Percentiles rank a stretch among this genome's conserved stretches.
phyloP scores from a whole-genome alignment of 2,113 vertebrate genomes.

The Clinocottus analis region DNA sequence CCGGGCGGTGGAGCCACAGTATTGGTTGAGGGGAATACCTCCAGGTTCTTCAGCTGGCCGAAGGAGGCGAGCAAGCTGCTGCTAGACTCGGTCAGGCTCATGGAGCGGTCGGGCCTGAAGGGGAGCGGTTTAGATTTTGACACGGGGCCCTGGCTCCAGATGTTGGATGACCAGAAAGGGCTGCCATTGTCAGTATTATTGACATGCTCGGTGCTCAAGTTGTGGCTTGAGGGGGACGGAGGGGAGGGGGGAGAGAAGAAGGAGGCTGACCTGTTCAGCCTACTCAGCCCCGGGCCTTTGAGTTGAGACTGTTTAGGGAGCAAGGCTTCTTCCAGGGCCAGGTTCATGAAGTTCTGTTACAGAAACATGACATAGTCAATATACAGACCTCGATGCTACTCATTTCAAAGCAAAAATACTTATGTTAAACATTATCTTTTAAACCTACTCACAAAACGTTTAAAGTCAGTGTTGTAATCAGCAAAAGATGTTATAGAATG shows the following conservation, averaged over 20 bases:
- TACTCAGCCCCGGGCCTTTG: conserved; percentile 60
- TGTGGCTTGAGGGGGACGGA: conserved; percentile 57
- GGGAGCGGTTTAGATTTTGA: conserved; percentile 61
- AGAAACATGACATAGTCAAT: conserved; percentile 32
- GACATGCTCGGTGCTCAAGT: conserved; percentile 74
- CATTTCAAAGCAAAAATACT: not conserved
- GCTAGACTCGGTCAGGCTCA: conserved; percentile 85
- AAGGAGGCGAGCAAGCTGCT: conserved; percentile 66
- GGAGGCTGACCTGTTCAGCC: conserved; percentile 66
- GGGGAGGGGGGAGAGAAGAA: conserved; percentile 67
- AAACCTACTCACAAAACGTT: not conserved
- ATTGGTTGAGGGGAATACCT: conserved; percentile 72
- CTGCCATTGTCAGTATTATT: conserved; percentile 55
- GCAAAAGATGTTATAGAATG: not conserved
- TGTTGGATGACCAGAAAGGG: conserved; percentile 76
- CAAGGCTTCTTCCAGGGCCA: conserved; percentile 70
- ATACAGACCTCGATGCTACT: not conserved
- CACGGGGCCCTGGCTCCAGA: conserved; percentile 75
- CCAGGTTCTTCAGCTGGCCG: conserved; percentile 68
- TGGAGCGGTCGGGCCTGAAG: conserved; percentile 83
- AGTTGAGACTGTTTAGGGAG: conserved; percentile 44
- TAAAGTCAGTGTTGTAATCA: not conserved
- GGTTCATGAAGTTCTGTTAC: conserved; percentile 68
- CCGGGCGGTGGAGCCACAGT: conserved; percentile 83
- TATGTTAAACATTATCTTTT: conserved; percentile 2